Percentiles rank a stretch among this genome's conserved stretches.
Evolutionary conservation across 1,140 invertebrate genomes (phyloP).

Genomic region (Berghia stephanieae): DNA sequence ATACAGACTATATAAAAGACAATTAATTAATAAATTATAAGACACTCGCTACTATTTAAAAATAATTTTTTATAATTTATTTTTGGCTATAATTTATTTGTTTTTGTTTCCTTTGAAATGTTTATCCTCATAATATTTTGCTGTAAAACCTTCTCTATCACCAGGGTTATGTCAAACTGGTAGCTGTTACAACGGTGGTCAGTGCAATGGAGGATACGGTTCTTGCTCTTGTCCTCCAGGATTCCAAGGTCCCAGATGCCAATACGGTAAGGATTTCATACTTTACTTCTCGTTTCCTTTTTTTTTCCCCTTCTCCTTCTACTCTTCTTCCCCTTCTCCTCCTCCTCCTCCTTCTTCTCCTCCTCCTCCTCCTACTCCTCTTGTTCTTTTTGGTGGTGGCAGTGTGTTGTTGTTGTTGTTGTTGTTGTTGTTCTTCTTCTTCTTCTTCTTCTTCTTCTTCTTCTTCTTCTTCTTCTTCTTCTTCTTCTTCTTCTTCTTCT

Average conservation of each 20-base stretch:
- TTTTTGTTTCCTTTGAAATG: too few relatives aligned
- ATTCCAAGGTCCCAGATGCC: constrained; percentile 54
- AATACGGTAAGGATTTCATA: constrained; percentile 48
- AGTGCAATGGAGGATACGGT: constrained; percentile 50
- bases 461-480: not conserved
- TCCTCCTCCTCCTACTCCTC: not conserved
- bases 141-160: too few relatives aligned
- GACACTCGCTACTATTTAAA: too few relatives aligned
- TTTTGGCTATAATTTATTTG: too few relatives aligned
- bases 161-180: constrained; percentile 63
- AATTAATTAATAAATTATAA: too few relatives aligned
- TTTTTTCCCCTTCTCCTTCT: constrained; percentile 18
- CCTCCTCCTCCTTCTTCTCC: not conserved
- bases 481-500: not conserved
- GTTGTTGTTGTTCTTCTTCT: not conserved
- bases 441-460: not conserved
- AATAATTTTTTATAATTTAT: too few relatives aligned
- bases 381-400: not conserved
- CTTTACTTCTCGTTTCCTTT: not conserved
- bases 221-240: constrained; percentile 55
- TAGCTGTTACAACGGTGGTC: constrained; percentile 57
- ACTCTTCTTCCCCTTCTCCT: not conserved
- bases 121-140: too few relatives aligned
- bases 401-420: not conserved
- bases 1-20: too few relatives aligned